Evolutionary conservation across 2,797 vertebrate species (phyloP), one percentile per base, ranked within the genome.

Genomic region (Sternarchorhynchus goeldii): DNA sequence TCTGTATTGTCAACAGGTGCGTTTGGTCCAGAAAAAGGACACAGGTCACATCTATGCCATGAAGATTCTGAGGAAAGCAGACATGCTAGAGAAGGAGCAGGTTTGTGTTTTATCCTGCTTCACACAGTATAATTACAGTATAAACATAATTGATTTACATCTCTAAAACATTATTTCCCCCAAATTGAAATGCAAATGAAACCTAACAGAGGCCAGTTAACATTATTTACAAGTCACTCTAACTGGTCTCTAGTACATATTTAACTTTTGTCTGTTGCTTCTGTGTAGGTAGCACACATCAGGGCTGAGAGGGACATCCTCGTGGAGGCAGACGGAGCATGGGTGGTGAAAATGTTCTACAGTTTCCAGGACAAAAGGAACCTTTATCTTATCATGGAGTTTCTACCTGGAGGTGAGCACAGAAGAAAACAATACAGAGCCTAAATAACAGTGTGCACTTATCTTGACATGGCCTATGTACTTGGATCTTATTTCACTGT

Each of bases 311-410:
- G 98, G 88, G 98, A 99, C 86, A 97, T 99, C 83, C 91, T 99
- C 75, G 98, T 99, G 80, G 97, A 99, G 91, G 98, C 97, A 0
- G 98, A 99, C 77, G 96, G 97, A 12, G 96, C 96, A 69, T 99
- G 98, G 98, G 97, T 99, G 75, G 97, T 99, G 68, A 99, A 99
- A 91, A 99, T 99, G 98, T 99, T 98, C 88, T 99, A 99, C 91
- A 99, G 97, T 91, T 99, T 99, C 86, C 98, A 99, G 90, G 98
- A 99, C 90, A 98, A 99, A 89, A 94, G 95, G 86, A 99, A 99
- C 89, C 96, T 99, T 76, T 99, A 99, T 89, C 92, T 99, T 75
- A 98, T 99, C 88, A 99, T 99, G 98, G 98, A 99, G 87, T 99
- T 99, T 88, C 93, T 99, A 75, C 98, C 98, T 74, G 98, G 98